These are phyloP conservation scores for Aegotheles bennettii DNA, from an alignment of 2,113 vertebrate species.

Conservation along the genomic window DNA sequence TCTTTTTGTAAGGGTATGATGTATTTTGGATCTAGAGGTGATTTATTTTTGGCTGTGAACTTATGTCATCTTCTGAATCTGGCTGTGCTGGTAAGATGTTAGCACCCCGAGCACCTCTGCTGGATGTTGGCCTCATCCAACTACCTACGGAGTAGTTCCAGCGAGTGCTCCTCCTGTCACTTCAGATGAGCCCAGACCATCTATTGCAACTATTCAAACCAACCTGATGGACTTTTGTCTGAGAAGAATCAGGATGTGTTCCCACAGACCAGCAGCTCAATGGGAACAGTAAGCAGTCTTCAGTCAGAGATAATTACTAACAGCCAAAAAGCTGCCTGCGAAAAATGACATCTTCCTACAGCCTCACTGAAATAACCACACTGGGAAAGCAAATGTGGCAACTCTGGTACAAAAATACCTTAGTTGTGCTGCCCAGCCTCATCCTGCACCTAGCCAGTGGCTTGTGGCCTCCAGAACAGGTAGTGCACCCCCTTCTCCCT, in stretches of 20 bases:
- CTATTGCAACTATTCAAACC: background rate
- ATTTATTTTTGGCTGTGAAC: background rate
- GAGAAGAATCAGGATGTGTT: background rate
- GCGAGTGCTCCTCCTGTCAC: background rate
- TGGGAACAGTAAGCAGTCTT: background rate
- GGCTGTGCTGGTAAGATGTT: background rate
- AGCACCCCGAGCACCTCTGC: slow-evolving; percentile 12
- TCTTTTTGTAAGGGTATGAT: background rate
- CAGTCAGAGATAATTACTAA: background rate
- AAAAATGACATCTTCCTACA: background rate
- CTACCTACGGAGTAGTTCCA: slow-evolving; percentile 2
- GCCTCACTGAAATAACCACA: background rate
- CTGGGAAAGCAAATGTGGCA: background rate
- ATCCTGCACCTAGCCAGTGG: background rate
- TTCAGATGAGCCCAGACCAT: background rate
- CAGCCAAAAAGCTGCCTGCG: background rate
- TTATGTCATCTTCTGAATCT: slow-evolving; percentile 5
- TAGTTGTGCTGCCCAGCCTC: background rate
- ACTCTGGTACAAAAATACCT: background rate
- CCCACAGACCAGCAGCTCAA: background rate
- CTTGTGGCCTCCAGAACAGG: background rate
- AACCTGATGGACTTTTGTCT: background rate
- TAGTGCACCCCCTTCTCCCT: background rate
- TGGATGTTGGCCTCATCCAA: slow-evolving; percentile 16
- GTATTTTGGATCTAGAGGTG: background rate